Conservation (phyloP, 2,888 invertebrate genomes). For the Pollenia amentaria region DNA sequence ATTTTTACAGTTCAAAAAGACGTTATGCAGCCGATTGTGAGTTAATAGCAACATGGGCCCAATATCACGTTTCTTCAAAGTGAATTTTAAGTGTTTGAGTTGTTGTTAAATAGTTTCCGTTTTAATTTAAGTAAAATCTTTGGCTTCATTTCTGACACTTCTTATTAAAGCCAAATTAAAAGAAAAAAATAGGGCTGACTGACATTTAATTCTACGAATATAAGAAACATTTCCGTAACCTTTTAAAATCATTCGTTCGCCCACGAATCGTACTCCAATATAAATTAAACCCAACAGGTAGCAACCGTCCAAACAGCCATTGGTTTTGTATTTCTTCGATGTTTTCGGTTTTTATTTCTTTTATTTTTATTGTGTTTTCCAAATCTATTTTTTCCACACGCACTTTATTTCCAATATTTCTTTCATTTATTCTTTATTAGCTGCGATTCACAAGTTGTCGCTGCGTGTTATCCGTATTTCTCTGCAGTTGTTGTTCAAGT, state of each 20-base stretch:
- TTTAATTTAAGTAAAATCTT: neutral
- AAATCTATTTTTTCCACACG: conserved; percentile 21
- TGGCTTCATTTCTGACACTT: neutral
- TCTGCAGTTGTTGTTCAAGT: conserved; percentile 22
- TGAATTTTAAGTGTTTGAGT: no score
- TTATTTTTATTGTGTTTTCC: neutral
- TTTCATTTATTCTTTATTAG: neutral
- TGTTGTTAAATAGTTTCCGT: neutral
- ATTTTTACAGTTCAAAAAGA: no score
- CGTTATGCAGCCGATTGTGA: no score
- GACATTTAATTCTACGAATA: neutral
- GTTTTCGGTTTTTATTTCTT: neutral
- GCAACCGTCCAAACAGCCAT: conserved; percentile 15
- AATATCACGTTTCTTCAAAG: no score
- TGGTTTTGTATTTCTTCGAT: neutral
- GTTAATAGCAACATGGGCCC: no score
- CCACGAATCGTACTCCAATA: neutral
- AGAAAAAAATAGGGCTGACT: no score
- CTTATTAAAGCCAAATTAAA: conserved; percentile 1
- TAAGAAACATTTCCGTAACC: conserved; percentile 15
- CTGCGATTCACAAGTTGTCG: neutral
- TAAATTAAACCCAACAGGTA: conserved; percentile 37
- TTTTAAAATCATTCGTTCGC: neutral
- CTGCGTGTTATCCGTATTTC: neutral
- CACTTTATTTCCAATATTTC: neutral